Base-by-base conservation (phyloP, 2,113 vertebrate species). In the Gymnogyps californianus region DNA sequence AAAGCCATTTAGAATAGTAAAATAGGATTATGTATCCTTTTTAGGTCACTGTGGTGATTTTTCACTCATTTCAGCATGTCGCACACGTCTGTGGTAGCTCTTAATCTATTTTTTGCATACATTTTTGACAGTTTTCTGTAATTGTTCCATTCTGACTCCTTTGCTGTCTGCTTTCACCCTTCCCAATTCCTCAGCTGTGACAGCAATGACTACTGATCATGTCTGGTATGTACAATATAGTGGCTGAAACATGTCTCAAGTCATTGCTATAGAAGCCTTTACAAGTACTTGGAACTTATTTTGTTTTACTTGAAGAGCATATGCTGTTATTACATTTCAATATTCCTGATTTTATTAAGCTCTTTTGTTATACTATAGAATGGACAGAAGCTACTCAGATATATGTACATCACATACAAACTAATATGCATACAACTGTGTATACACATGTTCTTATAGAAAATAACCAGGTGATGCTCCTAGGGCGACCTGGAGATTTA, bases 81-180 rank as follows among this genome's bases (percentile, higher is more conserved):
- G 28, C 19, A 65, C 24, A 52, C 2, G 9, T 58, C 54, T 80
- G 21, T 67, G 25, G 34, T 87, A 90, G 36, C 32, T 52, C 54
- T 97, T 93, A 95, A 93, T 80, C 69, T 83, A 69, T 34, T 67
- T 95, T 96, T 94, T 91, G 75, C 75, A 85, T 34, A 92, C 11
- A 62, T 76, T 95, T 91, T 83, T 93, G 54, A 58, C 70, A 87
- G 25, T 72, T 69, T 74, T 51, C 54, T 85, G n/a, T 62, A 83
- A 46, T 32, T 91, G 28, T 54, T 93, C 64, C 26, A n/a, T 70
- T 78, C 31, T 69, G 67, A 78, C 29, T 94, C 17, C 49, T 79
- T 59, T 59, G 47, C 51, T 86, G 16, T 61, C 42, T 94, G 34
- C 54, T 89, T 74, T 88, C 72, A 58, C 46, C 40, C 20, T 83